Evolutionary conservation across 1,140 invertebrate genomes (phyloP).

Genomic region (Tachypleus tridentatus): DNA sequence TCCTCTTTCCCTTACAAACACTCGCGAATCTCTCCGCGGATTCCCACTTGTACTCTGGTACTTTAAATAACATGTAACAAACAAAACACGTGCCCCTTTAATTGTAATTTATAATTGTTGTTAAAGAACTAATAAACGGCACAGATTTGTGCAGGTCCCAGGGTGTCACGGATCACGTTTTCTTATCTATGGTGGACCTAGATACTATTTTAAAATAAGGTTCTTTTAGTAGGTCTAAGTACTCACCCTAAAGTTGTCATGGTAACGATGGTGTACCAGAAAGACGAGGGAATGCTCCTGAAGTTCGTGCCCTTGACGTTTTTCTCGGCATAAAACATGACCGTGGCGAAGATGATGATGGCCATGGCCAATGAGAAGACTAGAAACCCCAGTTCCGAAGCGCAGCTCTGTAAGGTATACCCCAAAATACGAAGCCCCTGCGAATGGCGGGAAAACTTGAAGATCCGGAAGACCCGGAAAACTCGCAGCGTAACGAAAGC

Average conservation of each 20-base stretch:
- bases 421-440: conserved; percentile 96
- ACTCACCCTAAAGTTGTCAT: conserved; percentile 99
- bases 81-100: no score
- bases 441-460: conserved; percentile 99
- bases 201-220: no score
- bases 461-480: conserved; percentile 97
- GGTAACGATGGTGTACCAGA: conserved; percentile 99
- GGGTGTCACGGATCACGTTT: no score
- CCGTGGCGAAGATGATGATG: conserved; percentile 96
- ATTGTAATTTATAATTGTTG: no score
- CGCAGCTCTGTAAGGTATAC: conserved; percentile 98
- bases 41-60: no score
- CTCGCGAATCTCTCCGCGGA: no score
- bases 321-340: conserved; percentile 99
- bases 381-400: conserved; percentile 96
- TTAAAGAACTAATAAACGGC: no score
- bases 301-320: conserved; percentile 91
- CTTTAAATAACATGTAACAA: no score
- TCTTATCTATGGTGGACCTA: no score
- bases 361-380: conserved; percentile 99
- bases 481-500: conserved; percentile 98
- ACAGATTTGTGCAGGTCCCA: no score
- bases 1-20: no score
- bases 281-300: conserved; percentile 96
- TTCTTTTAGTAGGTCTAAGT: not conserved